phyloP scores from a whole-genome alignment of 2,113 vertebrate species.

The Anguilla japonica region DNA sequence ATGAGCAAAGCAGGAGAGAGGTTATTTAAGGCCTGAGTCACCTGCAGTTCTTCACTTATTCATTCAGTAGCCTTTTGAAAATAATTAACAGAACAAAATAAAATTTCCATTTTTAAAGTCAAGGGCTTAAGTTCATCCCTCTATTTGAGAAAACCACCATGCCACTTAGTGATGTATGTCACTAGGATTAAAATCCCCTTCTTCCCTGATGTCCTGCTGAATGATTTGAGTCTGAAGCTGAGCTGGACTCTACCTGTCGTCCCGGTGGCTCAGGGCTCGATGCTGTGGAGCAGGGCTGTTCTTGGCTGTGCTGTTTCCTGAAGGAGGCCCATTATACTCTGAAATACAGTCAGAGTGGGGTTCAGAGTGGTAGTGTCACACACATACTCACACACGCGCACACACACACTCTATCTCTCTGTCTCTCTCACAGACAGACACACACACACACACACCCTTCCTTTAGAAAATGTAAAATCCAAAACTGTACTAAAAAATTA shows the following conservation, averaged over 20 bases:
- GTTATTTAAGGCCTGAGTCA: too few relatives aligned
- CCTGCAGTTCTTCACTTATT: too few relatives aligned
- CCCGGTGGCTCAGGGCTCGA: conserved; percentile 60
- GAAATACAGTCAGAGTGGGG: not conserved
- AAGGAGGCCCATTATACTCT: conserved; percentile 76
- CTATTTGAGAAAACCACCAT: too few relatives aligned
- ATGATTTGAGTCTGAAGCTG: not conserved
- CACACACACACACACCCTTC: not conserved
- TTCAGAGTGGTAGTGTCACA: not conserved
- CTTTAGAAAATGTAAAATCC: not conserved
- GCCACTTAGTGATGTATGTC: too few relatives aligned
- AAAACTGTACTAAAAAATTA: not conserved
- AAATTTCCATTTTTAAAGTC: too few relatives aligned
- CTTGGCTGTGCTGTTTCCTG: conserved; percentile 74
- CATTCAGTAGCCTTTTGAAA: too few relatives aligned
- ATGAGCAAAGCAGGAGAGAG: too few relatives aligned
- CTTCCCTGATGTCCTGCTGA: not conserved
- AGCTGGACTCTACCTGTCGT: conserved; percentile 32
- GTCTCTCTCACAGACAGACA: too few relatives aligned
- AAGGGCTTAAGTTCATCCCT: too few relatives aligned
- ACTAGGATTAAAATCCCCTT: too few relatives aligned
- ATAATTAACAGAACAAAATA: too few relatives aligned
- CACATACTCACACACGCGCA: not conserved
- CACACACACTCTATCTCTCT: not conserved
- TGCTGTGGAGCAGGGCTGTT: conserved; percentile 79